Evolutionary conservation across 1,140 invertebrate genomes (phyloP), one percentile per base, ranked within the genome.

Genomic region (Drosophila navojoa): DNA sequence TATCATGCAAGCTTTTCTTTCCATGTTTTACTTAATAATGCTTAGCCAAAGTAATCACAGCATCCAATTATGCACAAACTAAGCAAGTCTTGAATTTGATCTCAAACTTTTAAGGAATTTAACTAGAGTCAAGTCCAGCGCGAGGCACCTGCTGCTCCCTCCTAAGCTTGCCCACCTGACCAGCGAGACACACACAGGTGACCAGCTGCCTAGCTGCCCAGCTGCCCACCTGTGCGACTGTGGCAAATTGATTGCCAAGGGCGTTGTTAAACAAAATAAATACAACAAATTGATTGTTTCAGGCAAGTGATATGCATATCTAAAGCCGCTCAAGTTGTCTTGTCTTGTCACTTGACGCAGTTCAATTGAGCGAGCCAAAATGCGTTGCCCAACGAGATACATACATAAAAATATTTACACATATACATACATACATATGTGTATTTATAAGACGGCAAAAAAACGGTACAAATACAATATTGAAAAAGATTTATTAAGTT

Each of bases 401-500:
- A 58, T 5, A 67, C 42, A 22, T 16, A 44, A 13, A 19, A 9
- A 49, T 4, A 58, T 29, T 52, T n/a, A 22, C n/a, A 53, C 29
- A 45, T 16, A 57, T 50, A 66, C 35, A 27, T n/a, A 25, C 66
- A 22, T 2, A 22, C 19, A 22, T 22, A 22, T 22, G 3, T 22
- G 19, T 22, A 22, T 22, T 2, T 22, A 22, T 22, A 22, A 22
- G 3, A 22, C 19, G 19, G 19, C 19, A 22, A 22, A 22, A 25
- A 70, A 61, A 77, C 73, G 68, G 35, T 38, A 68, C 38, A 68
- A 79, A 77, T 64, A 61, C 64, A 64, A 68, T 59, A 55, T 60
- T 55, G 60, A 68, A 72, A 77, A 70, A 73, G 79, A 87, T 87
- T 80, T 87, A 87, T 87, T 84, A 87, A 87, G 84, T 87, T 87